Base-by-base conservation (phyloP, 2,797 vertebrate species). In the Discoglossus pictus region DNA sequence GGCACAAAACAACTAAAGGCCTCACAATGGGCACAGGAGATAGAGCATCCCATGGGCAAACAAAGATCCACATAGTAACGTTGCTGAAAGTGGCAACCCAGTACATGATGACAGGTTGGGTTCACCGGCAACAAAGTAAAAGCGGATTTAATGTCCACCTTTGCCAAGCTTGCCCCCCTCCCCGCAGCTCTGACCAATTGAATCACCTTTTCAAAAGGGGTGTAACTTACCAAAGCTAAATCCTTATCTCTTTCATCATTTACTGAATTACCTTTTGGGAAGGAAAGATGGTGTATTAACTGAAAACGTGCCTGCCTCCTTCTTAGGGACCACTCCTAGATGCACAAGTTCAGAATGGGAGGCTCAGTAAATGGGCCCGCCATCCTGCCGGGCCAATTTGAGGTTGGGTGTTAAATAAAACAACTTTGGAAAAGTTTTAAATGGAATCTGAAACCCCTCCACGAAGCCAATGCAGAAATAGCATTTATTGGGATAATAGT, bases 201-300 rank as follows among this genome's bases (percentile, higher is more conserved):
- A 6, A 40, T 13, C 4, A n/a, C 38, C n/a, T 13, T 40, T 6
- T 40, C 38, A 15, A 40, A 40, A n/a, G 38, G n/a, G 4, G n/a
- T 15, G n/a, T 40, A 4, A 4, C 6, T 6, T 4, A 40, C 38
- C 4, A 13, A 40, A 13, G 6, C 6, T 7, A 40, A 13, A 4
- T 40, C 38, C 38, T n/a, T 6, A 4, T 40, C 38, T 6, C 6
- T 40, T 6, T 15, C n/a, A 4, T 40, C 38, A 15, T 40, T 40
- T 4, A 40, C 6, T 7, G 39, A 40, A 15, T 4, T 7, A 4
- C 39, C 39, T 40, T 40, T 40, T 15, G 39, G 39, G n/a, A 40
- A 40, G 13, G 39, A 40, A 40, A 40, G 39, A 40, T 40, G 39
- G n/a, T 40, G 39, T 40, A 40, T 40, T 4, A 40, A 4, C 39